These are phyloP conservation scores for Tenualosa ilisha DNA, from an alignment of 2,797 vertebrate species.

Conservation along the genomic window DNA sequence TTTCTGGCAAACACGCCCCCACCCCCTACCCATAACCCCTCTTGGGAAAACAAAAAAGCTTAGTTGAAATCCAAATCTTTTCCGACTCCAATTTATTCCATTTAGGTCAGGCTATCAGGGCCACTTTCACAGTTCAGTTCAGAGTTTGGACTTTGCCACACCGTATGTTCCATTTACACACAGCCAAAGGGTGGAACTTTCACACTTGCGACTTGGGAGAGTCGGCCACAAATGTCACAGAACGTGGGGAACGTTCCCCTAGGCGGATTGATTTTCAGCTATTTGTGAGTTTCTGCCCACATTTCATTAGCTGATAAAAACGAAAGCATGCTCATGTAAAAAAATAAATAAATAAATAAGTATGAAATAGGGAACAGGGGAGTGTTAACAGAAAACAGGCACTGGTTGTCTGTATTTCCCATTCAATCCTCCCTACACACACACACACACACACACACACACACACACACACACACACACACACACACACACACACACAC, in stretches of 20 bases:
- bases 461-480: too few species aligned
- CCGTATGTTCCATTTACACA: background rate
- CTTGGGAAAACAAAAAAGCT: background rate
- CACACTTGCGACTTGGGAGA: background rate
- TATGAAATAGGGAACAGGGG: background rate
- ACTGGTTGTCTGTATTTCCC: background rate
- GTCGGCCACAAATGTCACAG: conserved; percentile 35
- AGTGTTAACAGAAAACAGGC: conserved; percentile 36
- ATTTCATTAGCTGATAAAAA: conserved; percentile 16
- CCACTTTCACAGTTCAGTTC: background rate
- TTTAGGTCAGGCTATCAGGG: conserved; percentile 41
- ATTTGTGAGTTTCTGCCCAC: conserved; percentile 28
- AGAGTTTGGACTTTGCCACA: background rate
- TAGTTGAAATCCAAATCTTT: conserved; percentile 29
- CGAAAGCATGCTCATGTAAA: background rate
- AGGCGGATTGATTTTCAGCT: conserved; percentile 33
- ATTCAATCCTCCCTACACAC: conserved; percentile 25
- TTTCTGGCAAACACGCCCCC: background rate
- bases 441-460: too few species aligned
- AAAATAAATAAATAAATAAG: background rate
- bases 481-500: too few species aligned
- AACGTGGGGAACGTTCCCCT: conserved; percentile 38
- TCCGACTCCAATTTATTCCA: conserved; percentile 41
- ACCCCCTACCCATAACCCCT: too few species aligned
- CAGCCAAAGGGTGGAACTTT: background rate